A percentile compares a stretch with the other conserved stretches of the same genome.
phyloP scores from a whole-genome alignment of 2,113 vertebrate genomes.

The Sisor rabdophorus region DNA sequence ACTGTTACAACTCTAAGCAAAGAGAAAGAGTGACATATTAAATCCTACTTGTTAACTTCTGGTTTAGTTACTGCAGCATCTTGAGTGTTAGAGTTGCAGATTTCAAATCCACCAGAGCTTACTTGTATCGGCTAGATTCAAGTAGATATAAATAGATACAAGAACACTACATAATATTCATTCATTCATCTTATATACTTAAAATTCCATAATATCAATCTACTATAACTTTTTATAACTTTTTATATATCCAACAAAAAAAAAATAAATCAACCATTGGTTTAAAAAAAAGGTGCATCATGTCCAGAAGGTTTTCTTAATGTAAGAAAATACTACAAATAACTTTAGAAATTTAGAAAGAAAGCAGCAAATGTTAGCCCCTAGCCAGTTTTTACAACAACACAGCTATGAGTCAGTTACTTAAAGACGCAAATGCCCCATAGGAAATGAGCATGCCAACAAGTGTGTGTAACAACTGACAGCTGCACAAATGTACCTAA shows the following conservation, averaged over 20 bases:
- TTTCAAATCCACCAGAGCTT: neutral
- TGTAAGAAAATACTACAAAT: too few relatives aligned
- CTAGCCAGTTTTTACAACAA: neutral
- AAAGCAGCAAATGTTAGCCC: neutral
- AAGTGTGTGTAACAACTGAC: slow-evolving; percentile 11
- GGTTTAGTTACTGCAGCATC: slow-evolving; percentile 23
- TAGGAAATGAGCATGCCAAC: neutral
- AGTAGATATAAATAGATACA: too few relatives aligned
- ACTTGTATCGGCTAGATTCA: neutral
- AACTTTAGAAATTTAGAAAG: too few relatives aligned
- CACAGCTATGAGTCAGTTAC: neutral
- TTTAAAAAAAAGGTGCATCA: too few relatives aligned
- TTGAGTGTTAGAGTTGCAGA: neutral
- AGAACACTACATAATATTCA: neutral
- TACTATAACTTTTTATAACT: too few relatives aligned
- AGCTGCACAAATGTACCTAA: slow-evolving; percentile 5
- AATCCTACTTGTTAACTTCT: slow-evolving; percentile 39
- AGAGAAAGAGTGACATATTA: slow-evolving; percentile 37
- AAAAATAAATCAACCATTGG: too few relatives aligned
- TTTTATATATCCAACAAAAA: too few relatives aligned
- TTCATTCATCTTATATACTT: too few relatives aligned
- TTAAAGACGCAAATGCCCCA: neutral
- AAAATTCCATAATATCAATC: too few relatives aligned
- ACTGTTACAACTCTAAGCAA: slow-evolving; percentile 40
- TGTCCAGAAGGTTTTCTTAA: too few relatives aligned